Conservation (phyloP, 2,113 vertebrate species). For the Macrotis lagotis region DNA sequence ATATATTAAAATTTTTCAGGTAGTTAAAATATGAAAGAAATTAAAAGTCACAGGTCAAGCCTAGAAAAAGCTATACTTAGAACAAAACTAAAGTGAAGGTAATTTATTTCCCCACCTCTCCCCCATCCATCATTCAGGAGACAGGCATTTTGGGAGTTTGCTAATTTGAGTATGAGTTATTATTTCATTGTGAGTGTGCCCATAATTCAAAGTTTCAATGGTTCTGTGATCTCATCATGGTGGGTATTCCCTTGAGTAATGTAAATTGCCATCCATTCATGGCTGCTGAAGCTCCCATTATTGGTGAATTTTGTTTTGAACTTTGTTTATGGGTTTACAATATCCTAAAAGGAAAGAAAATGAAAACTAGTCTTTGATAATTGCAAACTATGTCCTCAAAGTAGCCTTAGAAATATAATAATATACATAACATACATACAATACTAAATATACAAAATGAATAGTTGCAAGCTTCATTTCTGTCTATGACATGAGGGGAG, state of each 20-base stretch:
- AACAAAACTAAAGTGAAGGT: background rate
- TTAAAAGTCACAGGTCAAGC: background rate
- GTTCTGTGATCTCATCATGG: background rate
- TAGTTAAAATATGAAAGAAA: background rate
- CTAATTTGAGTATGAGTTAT: background rate
- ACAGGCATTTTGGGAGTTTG: background rate
- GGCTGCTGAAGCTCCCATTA: background rate
- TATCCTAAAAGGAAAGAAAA: background rate
- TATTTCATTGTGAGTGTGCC: background rate
- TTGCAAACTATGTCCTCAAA: background rate
- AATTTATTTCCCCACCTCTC: background rate
- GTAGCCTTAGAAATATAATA: background rate
- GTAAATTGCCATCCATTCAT: background rate
- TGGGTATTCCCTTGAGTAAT: background rate
- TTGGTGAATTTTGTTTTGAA: background rate
- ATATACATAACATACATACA: too few species aligned
- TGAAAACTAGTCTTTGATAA: background rate
- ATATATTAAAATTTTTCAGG: background rate
- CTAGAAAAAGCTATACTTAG: background rate
- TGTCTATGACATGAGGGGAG: background rate
- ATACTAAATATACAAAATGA: background rate
- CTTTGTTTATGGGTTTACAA: background rate
- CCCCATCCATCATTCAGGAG: background rate
- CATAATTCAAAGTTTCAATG: background rate
- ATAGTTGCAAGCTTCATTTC: background rate